Base-by-base conservation (phyloP, 2,797 vertebrate genomes). In the Silurus lanzhouensis region DNA sequence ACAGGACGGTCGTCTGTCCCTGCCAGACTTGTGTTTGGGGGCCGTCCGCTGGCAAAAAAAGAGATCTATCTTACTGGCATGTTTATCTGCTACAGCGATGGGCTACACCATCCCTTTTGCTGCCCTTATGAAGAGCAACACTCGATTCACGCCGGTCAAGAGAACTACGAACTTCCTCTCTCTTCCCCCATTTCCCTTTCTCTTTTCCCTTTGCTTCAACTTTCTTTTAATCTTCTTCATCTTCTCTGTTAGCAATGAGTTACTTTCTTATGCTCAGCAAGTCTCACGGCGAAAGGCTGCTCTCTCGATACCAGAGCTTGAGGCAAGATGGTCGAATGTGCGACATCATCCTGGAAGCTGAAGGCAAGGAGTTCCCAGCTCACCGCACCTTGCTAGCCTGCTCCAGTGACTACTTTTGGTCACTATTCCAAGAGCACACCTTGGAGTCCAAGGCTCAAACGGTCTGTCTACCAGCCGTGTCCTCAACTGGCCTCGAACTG, bases 351-450 rank as follows among this genome's bases (percentile, higher is more conserved):
- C 92, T 99, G 75, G 95, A 97, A 89, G 94, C 96, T 0, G 94
- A 96, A 8, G 97, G 96, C 68, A 93, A 94, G 0, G 94, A 96
- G 63, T 99, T 98, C 91, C 96, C 95, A 0, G 98, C 97, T 74
- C 98, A 99, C 90, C 96, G 96, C 27, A 96, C 96, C 66, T 94
- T 99, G 57, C 85, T 99, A 86, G 97, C 98, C 10, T 97, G 97
- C 86, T 96, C 97, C 90, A 99, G 98, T 0, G 96, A 98, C 89
- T 99, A 99, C 91, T 99, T 99, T 90, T 96, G 96, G 94, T 97
- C 97, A 38, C 92, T 99, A 91, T 99, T 99, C 90, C 97, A 97
- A 90, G 97, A 95, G 74, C 95, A 96, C 15, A 98, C 96, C 1
- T 91, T 86, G 1, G 98, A 99, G 90, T 96, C 96, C 25, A 92